Conservation (phyloP, 2,888 invertebrate species). For the Tholera decimalis region DNA sequence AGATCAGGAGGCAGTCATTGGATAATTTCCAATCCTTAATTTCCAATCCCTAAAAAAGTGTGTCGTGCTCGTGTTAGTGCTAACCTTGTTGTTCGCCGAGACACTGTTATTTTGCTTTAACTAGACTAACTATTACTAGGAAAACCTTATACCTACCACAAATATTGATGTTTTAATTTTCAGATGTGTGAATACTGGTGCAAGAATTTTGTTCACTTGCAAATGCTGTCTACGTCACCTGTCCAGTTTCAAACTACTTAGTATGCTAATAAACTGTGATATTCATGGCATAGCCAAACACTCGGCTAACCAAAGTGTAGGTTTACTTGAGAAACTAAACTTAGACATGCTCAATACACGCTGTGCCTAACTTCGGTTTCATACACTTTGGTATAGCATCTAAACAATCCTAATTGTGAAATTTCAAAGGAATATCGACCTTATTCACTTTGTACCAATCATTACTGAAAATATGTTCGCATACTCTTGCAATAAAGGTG, state of each 20-base stretch:
- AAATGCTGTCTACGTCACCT: conserved; percentile 25
- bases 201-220: background rate
- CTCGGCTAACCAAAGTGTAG: conserved; percentile 36
- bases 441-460: conserved; percentile 24
- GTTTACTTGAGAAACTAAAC: conserved; percentile 46
- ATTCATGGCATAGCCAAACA: conserved; percentile 44
- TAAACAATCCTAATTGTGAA: conserved; percentile 6
- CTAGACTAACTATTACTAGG: conserved; percentile 6
- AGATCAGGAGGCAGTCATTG: no score
- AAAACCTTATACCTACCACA: background rate
- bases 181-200: background rate
- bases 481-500: conserved; percentile 14
- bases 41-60: no score
- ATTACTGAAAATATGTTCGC: conserved; percentile 39
- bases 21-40: no score
- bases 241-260: conserved; percentile 51
- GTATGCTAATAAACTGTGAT: conserved; percentile 38
- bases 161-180: background rate
- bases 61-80: no score
- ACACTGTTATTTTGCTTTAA: conserved; percentile 5
- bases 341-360: conserved; percentile 29
- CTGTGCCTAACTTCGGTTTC: no score
- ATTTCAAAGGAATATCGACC: conserved; percentile 28
- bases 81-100: conserved; percentile 11
- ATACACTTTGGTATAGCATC: conserved; percentile 1